Conservation (phyloP, 1,140 invertebrate species). For the Linepithema humile region DNA sequence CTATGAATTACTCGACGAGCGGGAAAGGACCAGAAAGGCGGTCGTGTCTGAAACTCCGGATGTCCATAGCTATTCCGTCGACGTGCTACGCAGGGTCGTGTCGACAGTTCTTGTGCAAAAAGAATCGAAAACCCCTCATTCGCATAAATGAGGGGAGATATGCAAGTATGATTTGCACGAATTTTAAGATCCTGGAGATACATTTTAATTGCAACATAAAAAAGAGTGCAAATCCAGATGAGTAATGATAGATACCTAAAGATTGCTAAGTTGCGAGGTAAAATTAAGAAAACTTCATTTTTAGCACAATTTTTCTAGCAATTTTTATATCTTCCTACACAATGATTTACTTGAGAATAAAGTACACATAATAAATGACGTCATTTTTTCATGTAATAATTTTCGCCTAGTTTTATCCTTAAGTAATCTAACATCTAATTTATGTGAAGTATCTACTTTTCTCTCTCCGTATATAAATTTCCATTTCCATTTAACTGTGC, state of each 20-base stretch:
- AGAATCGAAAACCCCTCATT: not conserved
- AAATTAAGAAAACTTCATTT: constrained; percentile 14
- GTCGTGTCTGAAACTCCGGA: constrained; percentile 51
- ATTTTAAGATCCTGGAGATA: constrained; percentile 10
- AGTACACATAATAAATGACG: not conserved
- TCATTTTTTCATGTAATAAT: not conserved
- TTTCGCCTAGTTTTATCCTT: not conserved
- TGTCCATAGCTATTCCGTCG: constrained; percentile 52
- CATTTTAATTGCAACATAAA: constrained; percentile 9
- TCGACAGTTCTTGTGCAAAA: not conserved
- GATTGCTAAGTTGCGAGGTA: not conserved
- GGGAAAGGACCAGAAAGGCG: constrained; percentile 4
- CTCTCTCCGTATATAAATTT: too few relatives aligned
- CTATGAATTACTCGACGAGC: constrained; percentile 61
- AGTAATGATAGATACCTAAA: not conserved
- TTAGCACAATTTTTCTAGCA: not conserved
- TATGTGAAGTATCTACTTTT: not conserved
- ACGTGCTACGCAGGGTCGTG: constrained; percentile 36
- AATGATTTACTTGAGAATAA: not conserved
- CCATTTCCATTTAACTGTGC: too few relatives aligned
- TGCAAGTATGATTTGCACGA: constrained; percentile 28
- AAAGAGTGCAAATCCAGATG: not conserved
- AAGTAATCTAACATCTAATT: not conserved
- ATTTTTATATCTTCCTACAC: not conserved
- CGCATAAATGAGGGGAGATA: constrained; percentile 16